These are phyloP conservation scores for Pimpla rufipes DNA, from an alignment of 2,888 invertebrate genomes.

Conservation along the genomic window DNA sequence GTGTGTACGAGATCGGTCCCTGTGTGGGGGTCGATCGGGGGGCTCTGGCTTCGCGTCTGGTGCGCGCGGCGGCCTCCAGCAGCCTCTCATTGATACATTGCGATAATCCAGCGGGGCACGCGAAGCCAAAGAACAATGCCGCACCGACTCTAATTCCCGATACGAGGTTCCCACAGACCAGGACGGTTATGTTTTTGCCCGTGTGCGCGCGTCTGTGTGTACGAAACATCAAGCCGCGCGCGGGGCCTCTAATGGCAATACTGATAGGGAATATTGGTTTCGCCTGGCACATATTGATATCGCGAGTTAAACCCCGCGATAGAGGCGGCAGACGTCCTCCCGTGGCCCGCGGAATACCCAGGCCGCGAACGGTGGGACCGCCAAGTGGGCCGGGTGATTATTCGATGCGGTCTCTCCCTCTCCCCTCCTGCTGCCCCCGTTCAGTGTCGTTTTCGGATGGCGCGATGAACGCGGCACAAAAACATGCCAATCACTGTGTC, in stretches of 20 bases:
- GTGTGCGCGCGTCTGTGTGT: background rate
- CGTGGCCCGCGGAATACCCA: background rate
- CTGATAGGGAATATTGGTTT: slow-evolving; percentile 61
- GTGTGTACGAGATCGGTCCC: background rate
- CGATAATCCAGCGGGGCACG: slow-evolving; percentile 60
- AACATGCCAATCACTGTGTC: slow-evolving; percentile 8
- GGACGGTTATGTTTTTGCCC: too few species aligned
- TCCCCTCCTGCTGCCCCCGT: background rate
- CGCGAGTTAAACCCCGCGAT: slow-evolving; percentile 39
- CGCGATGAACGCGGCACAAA: background rate
- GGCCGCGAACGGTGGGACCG: background rate
- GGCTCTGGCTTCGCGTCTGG: background rate
- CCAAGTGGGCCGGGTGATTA: background rate
- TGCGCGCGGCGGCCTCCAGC: background rate
- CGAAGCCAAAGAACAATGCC: slow-evolving; percentile 58
- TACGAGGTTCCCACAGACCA: slow-evolving; percentile 36
- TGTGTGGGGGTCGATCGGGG: slow-evolving; percentile 37
- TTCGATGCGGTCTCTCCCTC: too few species aligned
- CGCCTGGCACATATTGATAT: slow-evolving; percentile 60
- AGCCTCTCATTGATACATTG: slow-evolving; percentile 49
- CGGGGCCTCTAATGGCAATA: slow-evolving; percentile 23
- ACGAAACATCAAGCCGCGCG: background rate
- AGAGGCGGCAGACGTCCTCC: background rate
- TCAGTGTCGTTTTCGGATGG: background rate
- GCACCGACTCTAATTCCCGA: slow-evolving; percentile 58